Evolutionary conservation across 2,888 invertebrate genomes (phyloP).

Genomic region (Acanthosepion esculentum): DNA sequence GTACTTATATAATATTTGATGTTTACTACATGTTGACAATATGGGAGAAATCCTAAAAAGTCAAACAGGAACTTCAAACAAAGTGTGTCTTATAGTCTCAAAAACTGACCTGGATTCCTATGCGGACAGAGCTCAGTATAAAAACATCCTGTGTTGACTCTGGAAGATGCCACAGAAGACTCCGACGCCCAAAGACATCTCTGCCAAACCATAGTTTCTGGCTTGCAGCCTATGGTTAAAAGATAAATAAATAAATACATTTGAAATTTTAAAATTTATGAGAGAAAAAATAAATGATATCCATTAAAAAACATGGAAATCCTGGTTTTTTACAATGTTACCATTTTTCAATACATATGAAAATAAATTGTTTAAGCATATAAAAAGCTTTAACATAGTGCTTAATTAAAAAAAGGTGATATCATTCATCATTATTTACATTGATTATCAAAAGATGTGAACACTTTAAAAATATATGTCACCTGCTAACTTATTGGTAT

Average conservation of each 20-base stretch:
- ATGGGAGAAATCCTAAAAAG: too few species aligned
- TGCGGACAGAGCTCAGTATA: conserved; percentile 67
- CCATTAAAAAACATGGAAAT: neutral
- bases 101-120: conserved; percentile 62
- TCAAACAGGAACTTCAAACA: too few species aligned
- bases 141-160: conserved; percentile 56
- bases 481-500: too few species aligned
- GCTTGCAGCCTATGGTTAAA: conserved; percentile 49
- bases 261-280: neutral
- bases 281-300: neutral
- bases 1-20: too few species aligned
- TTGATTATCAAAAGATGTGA: too few species aligned
- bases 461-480: too few species aligned
- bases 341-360: neutral
- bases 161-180: conserved; percentile 80
- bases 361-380: neutral
- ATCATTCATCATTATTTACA: neutral
- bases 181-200: conserved; percentile 89
- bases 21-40: too few species aligned
- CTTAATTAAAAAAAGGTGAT: neutral
- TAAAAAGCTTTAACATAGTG: neutral
- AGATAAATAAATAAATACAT: conserved; percentile 45
- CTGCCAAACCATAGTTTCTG: conserved; percentile 84
- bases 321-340: neutral
- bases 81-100: neutral